phyloP scores from a whole-genome alignment of 2,797 vertebrate species.

The Coracias cyanogaster region DNA sequence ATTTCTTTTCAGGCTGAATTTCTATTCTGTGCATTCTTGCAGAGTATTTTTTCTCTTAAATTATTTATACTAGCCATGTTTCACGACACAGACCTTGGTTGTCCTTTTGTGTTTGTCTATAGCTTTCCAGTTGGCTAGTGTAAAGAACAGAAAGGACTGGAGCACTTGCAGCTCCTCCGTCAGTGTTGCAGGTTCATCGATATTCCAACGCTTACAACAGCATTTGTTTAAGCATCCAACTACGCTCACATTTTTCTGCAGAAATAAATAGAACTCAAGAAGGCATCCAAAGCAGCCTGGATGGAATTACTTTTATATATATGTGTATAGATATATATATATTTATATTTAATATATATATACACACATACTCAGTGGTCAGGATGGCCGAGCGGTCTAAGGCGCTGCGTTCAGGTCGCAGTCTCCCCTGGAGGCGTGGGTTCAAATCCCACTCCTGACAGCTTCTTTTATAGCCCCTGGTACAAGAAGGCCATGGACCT shows the following conservation, averaged over 20 bases:
- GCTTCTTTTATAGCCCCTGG: too few relatives aligned
- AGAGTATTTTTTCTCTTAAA: not conserved
- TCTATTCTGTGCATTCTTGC: not conserved
- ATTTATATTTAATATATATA: too few relatives aligned
- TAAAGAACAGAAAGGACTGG: not conserved
- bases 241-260: not conserved
- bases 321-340: too few relatives aligned
- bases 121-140: not conserved
- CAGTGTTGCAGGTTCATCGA: not conserved
- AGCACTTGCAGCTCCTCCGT: not conserved
- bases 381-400: conserved; percentile 84
- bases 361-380: not conserved
- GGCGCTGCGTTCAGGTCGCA: conserved; percentile 83
- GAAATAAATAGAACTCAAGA: not conserved
- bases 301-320: not conserved
- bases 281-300: not conserved
- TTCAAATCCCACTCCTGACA: conserved; percentile 81
- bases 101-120: not conserved
- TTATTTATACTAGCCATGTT: not conserved
- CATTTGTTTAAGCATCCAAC: not conserved
- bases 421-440: conserved; percentile 76
- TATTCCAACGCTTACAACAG: not conserved
- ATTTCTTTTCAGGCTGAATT: not conserved
- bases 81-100: not conserved
- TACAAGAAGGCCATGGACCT: too few relatives aligned